phyloP scores from a whole-genome alignment of 2,888 invertebrate species.

The Crepidodera aurea region DNA sequence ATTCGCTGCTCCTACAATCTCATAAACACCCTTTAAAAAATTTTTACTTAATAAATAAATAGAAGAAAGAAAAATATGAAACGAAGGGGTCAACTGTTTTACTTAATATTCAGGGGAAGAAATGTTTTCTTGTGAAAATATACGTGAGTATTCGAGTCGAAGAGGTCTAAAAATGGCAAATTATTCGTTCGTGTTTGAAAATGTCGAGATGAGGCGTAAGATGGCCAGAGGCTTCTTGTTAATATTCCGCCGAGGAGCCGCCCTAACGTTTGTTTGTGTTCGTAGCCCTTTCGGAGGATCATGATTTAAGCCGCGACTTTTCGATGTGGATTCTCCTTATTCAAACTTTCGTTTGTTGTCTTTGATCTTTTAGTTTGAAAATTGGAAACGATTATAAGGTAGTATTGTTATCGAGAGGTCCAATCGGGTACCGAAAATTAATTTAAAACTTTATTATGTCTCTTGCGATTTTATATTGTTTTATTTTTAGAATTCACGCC shows the following conservation, averaged over 20 bases:
- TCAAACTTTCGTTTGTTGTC: neutral
- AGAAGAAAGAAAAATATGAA: neutral
- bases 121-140: constrained; percentile 25
- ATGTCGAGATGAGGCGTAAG: constrained; percentile 46
- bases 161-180: constrained; percentile 43
- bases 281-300: neutral
- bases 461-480: too few relatives aligned
- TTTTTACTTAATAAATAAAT: too few relatives aligned
- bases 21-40: too few relatives aligned
- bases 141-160: constrained; percentile 28
- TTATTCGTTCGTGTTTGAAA: constrained; percentile 50
- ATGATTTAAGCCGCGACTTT: neutral
- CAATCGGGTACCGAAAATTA: too few relatives aligned
- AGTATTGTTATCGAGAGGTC: too few relatives aligned
- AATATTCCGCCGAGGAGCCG: constrained; percentile 45
- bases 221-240: constrained; percentile 49
- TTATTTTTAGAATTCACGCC: too few relatives aligned
- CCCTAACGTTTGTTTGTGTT: constrained; percentile 40
- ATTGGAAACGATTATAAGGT: too few relatives aligned
- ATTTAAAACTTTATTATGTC: neutral
- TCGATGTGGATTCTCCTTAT: neutral
- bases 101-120: constrained; percentile 26
- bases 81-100: neutral
- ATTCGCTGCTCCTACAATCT: too few relatives aligned
- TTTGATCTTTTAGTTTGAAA: neutral